Evolutionary conservation across 2,888 invertebrate species (phyloP).

Genomic region (Hirtodrosophila confusa): DNA sequence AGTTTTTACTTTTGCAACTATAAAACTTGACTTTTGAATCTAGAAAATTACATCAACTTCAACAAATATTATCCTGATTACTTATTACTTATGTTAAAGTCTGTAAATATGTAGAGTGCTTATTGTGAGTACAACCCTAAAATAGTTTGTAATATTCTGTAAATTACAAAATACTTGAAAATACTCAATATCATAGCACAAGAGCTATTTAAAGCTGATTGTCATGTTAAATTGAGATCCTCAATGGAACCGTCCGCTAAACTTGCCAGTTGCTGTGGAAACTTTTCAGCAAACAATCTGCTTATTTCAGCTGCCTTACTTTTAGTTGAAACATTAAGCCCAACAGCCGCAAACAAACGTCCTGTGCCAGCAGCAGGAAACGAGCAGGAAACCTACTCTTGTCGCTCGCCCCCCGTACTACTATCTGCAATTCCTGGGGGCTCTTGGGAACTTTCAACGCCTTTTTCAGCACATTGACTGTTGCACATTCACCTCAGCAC

Average conservation of each 20-base stretch:
- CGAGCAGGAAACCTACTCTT: background rate
- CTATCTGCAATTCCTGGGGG: slow-evolving; percentile 12
- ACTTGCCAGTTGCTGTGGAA: slow-evolving; percentile 19
- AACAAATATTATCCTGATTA: too few species aligned
- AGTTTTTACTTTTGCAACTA: too few species aligned
- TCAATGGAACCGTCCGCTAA: slow-evolving; percentile 1
- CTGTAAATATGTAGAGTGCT: too few species aligned
- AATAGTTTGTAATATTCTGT: background rate
- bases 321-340: slow-evolving; percentile 51
- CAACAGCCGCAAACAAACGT: slow-evolving; percentile 48
- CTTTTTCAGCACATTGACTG: slow-evolving; percentile 71
- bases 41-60: too few species aligned
- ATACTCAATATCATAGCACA: background rate
- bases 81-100: too few species aligned
- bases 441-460: slow-evolving; percentile 58
- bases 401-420: background rate
- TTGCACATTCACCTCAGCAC: slow-evolving; percentile 54
- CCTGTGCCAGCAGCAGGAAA: slow-evolving; percentile 5
- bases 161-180: background rate
- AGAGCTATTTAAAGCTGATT: slow-evolving; percentile 19
- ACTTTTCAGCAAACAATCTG: slow-evolving; percentile 50
- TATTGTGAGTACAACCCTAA: too few species aligned
- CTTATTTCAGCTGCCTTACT: slow-evolving; percentile 37
- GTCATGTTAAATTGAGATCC: slow-evolving; percentile 22
- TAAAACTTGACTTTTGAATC: too few species aligned